Evolutionary conservation across 2,888 invertebrate species (phyloP).

Genomic region (Dryococelus australis): DNA sequence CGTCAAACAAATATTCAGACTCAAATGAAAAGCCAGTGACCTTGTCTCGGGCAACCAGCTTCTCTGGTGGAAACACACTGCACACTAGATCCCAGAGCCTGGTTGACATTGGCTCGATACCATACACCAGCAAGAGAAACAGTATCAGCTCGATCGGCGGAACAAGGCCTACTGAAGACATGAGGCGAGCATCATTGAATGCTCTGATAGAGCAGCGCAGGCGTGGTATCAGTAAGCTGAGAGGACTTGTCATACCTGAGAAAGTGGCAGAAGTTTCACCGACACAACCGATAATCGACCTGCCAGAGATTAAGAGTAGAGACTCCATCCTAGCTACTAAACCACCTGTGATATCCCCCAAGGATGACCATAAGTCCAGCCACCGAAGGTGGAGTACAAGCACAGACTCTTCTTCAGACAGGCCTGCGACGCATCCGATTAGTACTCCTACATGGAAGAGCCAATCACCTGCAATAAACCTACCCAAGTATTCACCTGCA

Average conservation of each 20-base stretch:
- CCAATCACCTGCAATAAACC: constrained; percentile 56
- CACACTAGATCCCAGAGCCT: constrained; percentile 61
- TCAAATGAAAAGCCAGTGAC: background rate
- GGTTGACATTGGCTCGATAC: constrained; percentile 56
- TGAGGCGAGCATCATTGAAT: constrained; percentile 72
- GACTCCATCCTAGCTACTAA: constrained; percentile 63
- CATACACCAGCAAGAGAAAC: constrained; percentile 36
- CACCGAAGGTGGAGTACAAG: constrained; percentile 51
- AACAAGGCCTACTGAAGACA: constrained; percentile 52
- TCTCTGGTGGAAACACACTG: constrained; percentile 53
- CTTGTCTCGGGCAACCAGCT: constrained; percentile 58
- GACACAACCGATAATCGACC: constrained; percentile 70
- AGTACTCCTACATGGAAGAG: constrained; percentile 56
- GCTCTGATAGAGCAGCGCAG: constrained; percentile 82
- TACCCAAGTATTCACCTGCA: constrained; percentile 84
- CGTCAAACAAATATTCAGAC: constrained; percentile 3
- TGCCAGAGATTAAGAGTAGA: constrained; percentile 75
- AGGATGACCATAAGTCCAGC: constrained; percentile 46
- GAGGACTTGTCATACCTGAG: constrained; percentile 90
- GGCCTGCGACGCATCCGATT: constrained; percentile 9
- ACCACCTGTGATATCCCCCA: constrained; percentile 27
- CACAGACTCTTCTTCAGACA: constrained; percentile 50
- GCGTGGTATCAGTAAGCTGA: constrained; percentile 81
- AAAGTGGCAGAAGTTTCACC: constrained; percentile 62
- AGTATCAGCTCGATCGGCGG: constrained; percentile 19